A percentile compares a stretch with the other conserved stretches of the same genome.
Conservation (phyloP, 2,113 vertebrate species). For the Brienomyrus brachyistius region DNA sequence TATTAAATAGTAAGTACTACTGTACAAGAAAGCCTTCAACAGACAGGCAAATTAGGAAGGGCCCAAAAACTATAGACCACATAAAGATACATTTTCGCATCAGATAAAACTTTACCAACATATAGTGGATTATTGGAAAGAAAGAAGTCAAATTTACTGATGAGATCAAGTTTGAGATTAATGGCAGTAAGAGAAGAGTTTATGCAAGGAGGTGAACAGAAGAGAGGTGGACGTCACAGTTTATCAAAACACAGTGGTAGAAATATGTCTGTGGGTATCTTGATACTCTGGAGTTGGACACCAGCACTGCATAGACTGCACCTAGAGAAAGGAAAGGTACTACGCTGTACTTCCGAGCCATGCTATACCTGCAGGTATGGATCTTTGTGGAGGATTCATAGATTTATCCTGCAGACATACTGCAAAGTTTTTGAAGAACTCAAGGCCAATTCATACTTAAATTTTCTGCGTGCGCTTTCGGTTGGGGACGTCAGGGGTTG, state of each 20-base stretch:
- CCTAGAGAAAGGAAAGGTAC: neutral
- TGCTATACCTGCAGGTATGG: neutral
- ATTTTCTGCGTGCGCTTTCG: neutral
- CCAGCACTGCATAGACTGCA: neutral
- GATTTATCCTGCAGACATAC: neutral
- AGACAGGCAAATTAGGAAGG: neutral
- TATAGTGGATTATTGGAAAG: neutral
- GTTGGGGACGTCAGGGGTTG: neutral
- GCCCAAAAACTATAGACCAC: neutral
- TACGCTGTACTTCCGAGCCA: neutral
- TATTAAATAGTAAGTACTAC: neutral
- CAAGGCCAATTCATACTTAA: neutral
- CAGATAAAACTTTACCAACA: neutral
- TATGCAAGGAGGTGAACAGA: neutral
- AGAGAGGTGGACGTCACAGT: neutral
- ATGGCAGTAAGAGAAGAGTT: neutral
- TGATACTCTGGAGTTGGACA: neutral
- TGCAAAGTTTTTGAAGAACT: neutral
- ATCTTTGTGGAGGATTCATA: neutral
- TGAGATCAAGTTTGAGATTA: neutral
- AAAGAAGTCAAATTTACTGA: neutral
- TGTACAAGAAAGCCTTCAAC: neutral
- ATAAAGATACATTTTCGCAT: neutral
- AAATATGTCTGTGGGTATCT: neutral
- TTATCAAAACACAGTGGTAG: neutral